Evolutionary conservation across 2,888 invertebrate species (phyloP).

Genomic region (Cantharis flavilabris): DNA sequence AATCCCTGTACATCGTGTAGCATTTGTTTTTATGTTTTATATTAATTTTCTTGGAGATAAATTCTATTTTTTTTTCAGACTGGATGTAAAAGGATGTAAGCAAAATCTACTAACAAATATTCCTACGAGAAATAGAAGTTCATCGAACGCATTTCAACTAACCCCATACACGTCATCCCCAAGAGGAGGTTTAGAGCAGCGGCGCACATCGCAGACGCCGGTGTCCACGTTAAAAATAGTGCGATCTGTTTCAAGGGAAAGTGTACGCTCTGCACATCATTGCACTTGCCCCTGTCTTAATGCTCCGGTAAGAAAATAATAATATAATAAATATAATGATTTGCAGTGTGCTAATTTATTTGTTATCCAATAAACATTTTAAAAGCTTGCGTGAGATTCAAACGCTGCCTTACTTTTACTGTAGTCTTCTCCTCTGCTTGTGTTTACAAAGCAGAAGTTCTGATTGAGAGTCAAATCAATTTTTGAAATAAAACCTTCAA

Average conservation of each 20-base stretch:
- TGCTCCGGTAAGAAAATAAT: constrained; percentile 52
- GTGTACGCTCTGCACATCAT: constrained; percentile 74
- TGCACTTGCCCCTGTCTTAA: constrained; percentile 64
- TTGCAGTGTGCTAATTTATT: neutral
- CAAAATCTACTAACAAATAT: constrained; percentile 53
- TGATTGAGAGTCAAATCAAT: neutral
- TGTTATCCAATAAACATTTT: neutral
- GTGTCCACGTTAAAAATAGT: constrained; percentile 77
- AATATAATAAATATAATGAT: neutral
- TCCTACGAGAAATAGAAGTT: constrained; percentile 62
- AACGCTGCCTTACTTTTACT: neutral
- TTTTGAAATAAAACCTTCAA: neutral
- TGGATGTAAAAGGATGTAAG: constrained; percentile 57
- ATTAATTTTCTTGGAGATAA: neutral
- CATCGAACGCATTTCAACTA: constrained; percentile 69
- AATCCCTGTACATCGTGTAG: neutral
- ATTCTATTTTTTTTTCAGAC: constrained; percentile 42
- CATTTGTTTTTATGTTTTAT: neutral
- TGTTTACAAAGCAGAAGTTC: neutral
- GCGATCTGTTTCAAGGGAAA: constrained; percentile 83
- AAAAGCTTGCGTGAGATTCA: neutral
- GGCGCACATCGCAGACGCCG: constrained; percentile 81
- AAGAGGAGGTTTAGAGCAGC: constrained; percentile 66
- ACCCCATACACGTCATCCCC: constrained; percentile 67
- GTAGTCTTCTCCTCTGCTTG: neutral